A percentile compares a stretch with the other conserved stretches of the same genome.
phyloP scores from a whole-genome alignment of 1,140 invertebrate genomes.

The Bombus breviceps region DNA sequence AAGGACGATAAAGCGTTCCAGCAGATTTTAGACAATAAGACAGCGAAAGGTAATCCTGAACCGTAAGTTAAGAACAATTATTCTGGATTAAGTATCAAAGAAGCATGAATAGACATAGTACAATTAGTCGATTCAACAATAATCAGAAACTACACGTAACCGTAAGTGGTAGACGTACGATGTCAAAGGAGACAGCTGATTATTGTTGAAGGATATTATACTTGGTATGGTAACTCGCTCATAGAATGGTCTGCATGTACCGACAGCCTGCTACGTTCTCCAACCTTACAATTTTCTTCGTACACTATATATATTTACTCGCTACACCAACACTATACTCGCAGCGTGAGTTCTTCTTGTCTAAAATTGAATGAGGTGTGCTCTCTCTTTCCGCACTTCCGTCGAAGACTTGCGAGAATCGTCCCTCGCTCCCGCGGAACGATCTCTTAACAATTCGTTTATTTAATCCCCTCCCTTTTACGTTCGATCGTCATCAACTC shows the following conservation, averaged over 20 bases:
- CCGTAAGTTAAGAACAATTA: constrained; percentile 31
- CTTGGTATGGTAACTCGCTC: constrained; percentile 37
- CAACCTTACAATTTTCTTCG: constrained; percentile 47
- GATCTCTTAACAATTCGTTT: constrained; percentile 41
- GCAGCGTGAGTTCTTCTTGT: constrained; percentile 77
- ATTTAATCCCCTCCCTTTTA: not conserved
- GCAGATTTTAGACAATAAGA: not conserved
- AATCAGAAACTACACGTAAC: constrained; percentile 1
- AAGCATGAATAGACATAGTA: constrained; percentile 29
- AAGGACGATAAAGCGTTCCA: not conserved
- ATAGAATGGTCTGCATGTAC: constrained; percentile 67
- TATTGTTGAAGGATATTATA: constrained; percentile 34
- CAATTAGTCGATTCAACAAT: constrained; percentile 13
- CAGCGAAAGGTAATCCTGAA: not conserved
- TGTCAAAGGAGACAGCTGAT: constrained; percentile 15
- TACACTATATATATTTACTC: constrained; percentile 61
- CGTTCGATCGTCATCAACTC: not conserved
- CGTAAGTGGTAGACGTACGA: too few relatives aligned
- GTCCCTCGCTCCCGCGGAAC: constrained; percentile 68
- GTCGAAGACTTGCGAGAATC: constrained; percentile 77
- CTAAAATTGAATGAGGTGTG: constrained; percentile 72
- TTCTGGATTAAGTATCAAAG: not conserved
- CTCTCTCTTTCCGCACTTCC: constrained; percentile 75
- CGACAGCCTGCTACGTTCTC: constrained; percentile 59
- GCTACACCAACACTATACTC: constrained; percentile 75